Conservation (phyloP, 37 sponge, comb jelly and placozoan species). For the Halisarca cf. caerulea region DNA sequence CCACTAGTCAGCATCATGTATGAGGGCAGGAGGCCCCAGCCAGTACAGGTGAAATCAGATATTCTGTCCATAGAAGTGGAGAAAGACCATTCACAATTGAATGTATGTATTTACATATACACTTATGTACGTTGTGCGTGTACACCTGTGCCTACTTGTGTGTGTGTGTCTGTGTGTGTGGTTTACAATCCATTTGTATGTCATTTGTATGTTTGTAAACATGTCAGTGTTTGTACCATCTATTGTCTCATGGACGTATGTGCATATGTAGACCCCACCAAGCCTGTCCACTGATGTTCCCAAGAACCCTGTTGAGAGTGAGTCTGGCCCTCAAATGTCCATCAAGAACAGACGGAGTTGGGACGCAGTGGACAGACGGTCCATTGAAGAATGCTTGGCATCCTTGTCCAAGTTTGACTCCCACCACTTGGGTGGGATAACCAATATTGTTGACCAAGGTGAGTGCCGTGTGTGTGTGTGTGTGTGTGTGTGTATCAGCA, state of each 20-base stretch:
- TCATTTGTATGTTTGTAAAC: too few species aligned
- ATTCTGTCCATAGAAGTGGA: background rate
- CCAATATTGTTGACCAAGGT: background rate
- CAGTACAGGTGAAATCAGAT: background rate
- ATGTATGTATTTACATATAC: background rate
- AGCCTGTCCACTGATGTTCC: too few species aligned
- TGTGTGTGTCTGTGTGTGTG: too few species aligned
- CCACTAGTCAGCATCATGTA: background rate
- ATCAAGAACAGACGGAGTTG: background rate
- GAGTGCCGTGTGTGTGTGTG: too few species aligned
- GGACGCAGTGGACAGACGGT: background rate
- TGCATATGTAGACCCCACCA: too few species aligned
- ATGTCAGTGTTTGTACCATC: too few species aligned
- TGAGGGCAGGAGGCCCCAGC: background rate
- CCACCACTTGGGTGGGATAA: constrained; percentile 47
- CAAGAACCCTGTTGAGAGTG: background rate
- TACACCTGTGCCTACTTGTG: background rate
- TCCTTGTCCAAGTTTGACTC: constrained; percentile 55
- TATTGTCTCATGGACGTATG: too few species aligned
- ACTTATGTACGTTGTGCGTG: background rate
- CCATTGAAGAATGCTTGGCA: constrained; percentile 38
- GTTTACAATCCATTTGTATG: too few species aligned
- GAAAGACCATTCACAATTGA: too few species aligned
- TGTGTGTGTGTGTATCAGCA: too few species aligned
- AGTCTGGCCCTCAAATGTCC: background rate